Evolutionary conservation across 2,888 invertebrate species (phyloP).

Genomic region (Galeruca laticollis): DNA sequence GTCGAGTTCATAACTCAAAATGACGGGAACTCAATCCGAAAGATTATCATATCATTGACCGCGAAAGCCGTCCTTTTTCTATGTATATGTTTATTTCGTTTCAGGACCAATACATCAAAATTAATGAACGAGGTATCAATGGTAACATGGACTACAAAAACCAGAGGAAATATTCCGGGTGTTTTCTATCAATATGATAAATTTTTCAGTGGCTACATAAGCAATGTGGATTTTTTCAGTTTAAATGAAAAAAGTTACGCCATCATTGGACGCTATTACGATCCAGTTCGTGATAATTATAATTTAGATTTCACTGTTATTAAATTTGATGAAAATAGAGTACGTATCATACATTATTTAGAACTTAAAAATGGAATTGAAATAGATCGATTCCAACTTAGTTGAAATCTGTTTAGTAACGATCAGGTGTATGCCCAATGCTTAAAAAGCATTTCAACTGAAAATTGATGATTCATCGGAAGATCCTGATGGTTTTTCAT

Average conservation of each 20-base stretch:
- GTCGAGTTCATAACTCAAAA: no score
- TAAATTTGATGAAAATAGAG: constrained; percentile 56
- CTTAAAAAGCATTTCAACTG: no score
- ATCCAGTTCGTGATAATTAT: constrained; percentile 56
- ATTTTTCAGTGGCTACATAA: constrained; percentile 59
- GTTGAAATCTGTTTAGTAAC: no score
- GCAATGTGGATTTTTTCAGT: constrained; percentile 61
- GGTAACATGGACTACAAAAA: constrained; percentile 55
- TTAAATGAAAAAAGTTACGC: constrained; percentile 55
- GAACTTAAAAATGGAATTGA: no score
- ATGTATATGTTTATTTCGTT: constrained; percentile 29
- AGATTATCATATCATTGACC: no score
- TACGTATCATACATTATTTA: constrained; percentile 41
- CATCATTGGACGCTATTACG: constrained; percentile 59
- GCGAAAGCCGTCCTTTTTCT: not conserved
- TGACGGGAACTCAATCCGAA: no score
- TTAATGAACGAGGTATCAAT: constrained; percentile 54
- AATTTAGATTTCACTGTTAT: constrained; percentile 56
- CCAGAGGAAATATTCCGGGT: constrained; percentile 45
- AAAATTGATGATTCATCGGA: no score
- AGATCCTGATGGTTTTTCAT: no score
- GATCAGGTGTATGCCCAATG: no score
- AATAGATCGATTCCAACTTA: no score
- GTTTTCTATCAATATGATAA: constrained; percentile 49
- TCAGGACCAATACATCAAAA: constrained; percentile 48